A percentile compares a stretch with the other conserved stretches of the same genome.
Evolutionary conservation across 2,888 invertebrate species (phyloP).

Genomic region (Brachyopa scutellaris): DNA sequence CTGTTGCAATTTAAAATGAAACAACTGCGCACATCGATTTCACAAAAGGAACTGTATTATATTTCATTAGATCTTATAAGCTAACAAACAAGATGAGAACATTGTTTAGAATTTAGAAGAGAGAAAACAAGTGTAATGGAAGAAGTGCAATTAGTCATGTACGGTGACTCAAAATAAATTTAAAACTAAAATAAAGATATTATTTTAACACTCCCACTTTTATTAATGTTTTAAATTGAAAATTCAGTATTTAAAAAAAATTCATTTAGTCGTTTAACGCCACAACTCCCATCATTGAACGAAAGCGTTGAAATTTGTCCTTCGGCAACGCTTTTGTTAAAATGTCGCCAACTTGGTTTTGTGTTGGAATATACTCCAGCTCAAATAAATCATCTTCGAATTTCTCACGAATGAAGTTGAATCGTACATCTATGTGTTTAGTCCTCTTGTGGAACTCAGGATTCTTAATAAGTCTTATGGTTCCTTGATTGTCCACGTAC

Average conservation of each 20-base stretch:
- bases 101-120: too few relatives aligned
- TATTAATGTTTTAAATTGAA: slow-evolving; percentile 6
- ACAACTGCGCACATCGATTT: too few relatives aligned
- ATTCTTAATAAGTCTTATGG: slow-evolving; percentile 56
- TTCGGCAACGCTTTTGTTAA: slow-evolving; percentile 34
- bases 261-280: neutral
- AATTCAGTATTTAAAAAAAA: neutral
- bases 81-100: too few relatives aligned
- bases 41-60: too few relatives aligned
- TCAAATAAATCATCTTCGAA: slow-evolving; percentile 27
- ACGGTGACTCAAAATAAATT: neutral
- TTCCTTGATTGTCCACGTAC: slow-evolving; percentile 37
- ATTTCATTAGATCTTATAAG: too few relatives aligned
- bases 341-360: slow-evolving; percentile 39
- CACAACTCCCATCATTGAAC: slow-evolving; percentile 31
- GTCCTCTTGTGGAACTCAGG: slow-evolving; percentile 51
- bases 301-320: slow-evolving; percentile 41
- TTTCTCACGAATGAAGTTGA: slow-evolving; percentile 28
- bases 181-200: neutral
- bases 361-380: slow-evolving; percentile 33
- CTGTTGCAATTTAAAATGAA: too few relatives aligned
- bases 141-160: neutral
- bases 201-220: slow-evolving; percentile 18
- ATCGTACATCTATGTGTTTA: slow-evolving; percentile 54
- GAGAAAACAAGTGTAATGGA: too few relatives aligned